Evolutionary conservation across 2,797 vertebrate genomes (phyloP), one percentile per base, ranked within the genome.

Genomic region (Acestrorhynchus altus): DNA sequence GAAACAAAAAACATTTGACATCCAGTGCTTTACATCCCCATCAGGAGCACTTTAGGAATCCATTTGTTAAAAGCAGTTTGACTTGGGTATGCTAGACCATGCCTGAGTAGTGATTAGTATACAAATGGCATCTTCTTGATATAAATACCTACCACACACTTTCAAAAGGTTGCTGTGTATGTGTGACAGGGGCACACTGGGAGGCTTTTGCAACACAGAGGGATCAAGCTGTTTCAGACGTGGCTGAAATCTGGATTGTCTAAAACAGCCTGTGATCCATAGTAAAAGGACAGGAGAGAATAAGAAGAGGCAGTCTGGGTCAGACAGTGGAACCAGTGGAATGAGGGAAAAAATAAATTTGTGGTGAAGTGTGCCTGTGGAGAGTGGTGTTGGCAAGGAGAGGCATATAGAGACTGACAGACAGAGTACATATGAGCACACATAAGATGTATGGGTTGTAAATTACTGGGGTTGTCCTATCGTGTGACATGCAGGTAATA

Each of bases 191-290:
- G 70, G 42, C 54, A 63, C 26, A 46, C 46, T 40, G 39, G 54
- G 24, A 15, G 57, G 11, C 20, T 52, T 78, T 70, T 67, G 35
- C 72, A 52, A 60, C 60, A 67, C 61, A 26, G 20, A 74, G 65
- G 67, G 79, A 82, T 80, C 71, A 74, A 74, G 66, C 51, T 44
- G 60, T 46, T 42, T 44, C 26, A 35, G 77, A 71, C 79, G 63
- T 80, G 54, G 56, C 70, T 70, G 28, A 63, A 69, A 59, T 74
- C 46, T 68, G 47, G 68, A 60, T 39, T 49, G 57, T 59, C 60
- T 46, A 71, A 31, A 16, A 26, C 28, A 10, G 59, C 65, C 76
- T 72, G 61, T 72, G 68, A 76, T 79, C 66, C 66, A 18, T n/a
- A 20, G 40, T 65, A 42, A 78, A 71, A 74, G 22, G 35, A 61